Evolutionary conservation across 2,888 invertebrate genomes (phyloP).

Genomic region (Entomobrya multifasciata): DNA sequence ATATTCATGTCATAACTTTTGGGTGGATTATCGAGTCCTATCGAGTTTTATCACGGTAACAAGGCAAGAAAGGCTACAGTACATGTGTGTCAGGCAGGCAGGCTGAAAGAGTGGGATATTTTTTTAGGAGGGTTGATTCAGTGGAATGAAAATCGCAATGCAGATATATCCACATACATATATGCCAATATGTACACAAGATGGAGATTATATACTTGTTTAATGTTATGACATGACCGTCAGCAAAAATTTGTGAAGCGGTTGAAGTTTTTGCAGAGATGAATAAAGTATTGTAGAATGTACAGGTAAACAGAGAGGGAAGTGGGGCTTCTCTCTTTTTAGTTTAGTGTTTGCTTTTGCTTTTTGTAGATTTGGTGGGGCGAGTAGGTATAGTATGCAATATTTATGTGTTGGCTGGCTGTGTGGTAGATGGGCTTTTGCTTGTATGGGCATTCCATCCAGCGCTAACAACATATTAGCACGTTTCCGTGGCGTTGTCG

Average conservation of each 20-base stretch:
- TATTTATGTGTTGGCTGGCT: slow-evolving; percentile 2
- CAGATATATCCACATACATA: no score
- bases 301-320: slow-evolving; percentile 3
- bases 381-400: not conserved
- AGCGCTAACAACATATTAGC: not conserved
- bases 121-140: no score
- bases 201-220: no score
- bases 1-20: not conserved
- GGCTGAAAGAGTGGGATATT: not conserved
- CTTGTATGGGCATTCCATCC: not conserved
- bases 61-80: no score
- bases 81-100: no score
- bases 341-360: not conserved
- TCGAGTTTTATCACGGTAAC: no score
- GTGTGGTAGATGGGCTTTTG: not conserved
- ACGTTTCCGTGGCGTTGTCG: slow-evolving; percentile 39
- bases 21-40: not conserved
- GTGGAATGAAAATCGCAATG: no score
- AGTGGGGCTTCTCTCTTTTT: not conserved
- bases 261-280: no score
- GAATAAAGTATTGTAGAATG: not conserved
- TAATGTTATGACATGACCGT: no score
- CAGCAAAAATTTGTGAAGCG: no score
- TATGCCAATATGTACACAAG: no score
- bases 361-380: not conserved